Conservation (phyloP, 2,888 invertebrate species). For the Craniophora ligustri region DNA sequence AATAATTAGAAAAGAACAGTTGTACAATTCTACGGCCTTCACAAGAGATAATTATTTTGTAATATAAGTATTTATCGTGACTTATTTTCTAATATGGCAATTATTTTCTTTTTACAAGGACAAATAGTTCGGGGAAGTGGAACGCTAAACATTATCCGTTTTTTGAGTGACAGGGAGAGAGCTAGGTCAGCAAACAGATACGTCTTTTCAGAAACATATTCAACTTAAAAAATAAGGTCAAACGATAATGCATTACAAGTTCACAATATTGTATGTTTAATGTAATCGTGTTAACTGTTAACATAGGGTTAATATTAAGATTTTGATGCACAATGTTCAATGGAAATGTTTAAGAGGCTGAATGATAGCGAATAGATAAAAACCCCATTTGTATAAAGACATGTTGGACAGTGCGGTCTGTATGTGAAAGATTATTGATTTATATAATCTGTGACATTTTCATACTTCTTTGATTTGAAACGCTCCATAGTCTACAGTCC, state of each 20-base stretch:
- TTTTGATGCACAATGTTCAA: slow-evolving; percentile 79
- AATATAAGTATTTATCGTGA: not conserved
- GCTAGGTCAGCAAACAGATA: slow-evolving; percentile 56
- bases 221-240: slow-evolving; percentile 67
- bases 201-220: slow-evolving; percentile 64
- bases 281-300: slow-evolving; percentile 81
- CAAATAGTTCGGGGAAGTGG: not conserved
- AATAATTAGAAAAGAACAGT: not conserved
- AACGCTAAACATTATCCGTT: too few species aligned
- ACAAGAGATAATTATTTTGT: not conserved
- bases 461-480: slow-evolving; percentile 23
- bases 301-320: slow-evolving; percentile 75
- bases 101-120: not conserved
- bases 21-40: not conserved
- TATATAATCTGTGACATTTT: slow-evolving; percentile 46
- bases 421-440: slow-evolving; percentile 40
- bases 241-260: slow-evolving; percentile 74
- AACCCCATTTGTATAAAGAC: slow-evolving; percentile 56
- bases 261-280: slow-evolving; percentile 74
- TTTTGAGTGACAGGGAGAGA: not conserved
- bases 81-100: not conserved
- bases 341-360: slow-evolving; percentile 64
- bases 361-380: slow-evolving; percentile 50
- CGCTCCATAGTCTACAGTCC: slow-evolving; percentile 7
- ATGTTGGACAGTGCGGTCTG: slow-evolving; percentile 30